Evolutionary conservation across 1,140 invertebrate species (phyloP).

Genomic region (Scylla paramamosain): DNA sequence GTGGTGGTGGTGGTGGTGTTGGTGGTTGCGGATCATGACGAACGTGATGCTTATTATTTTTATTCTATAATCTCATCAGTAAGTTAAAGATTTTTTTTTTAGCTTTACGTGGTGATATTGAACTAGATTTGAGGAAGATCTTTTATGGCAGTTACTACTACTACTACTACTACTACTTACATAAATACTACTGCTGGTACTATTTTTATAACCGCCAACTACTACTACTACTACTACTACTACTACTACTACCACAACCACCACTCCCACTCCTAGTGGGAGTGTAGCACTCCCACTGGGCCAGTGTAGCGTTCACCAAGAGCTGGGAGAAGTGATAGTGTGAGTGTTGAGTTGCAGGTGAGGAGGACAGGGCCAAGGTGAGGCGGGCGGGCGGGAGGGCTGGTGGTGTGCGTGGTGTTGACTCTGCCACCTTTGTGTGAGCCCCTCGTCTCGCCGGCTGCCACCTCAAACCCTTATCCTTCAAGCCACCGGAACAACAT

Average conservation of each 20-base stretch:
- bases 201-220: too few species aligned
- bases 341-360: background rate
- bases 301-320: too few species aligned
- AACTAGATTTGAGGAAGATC: too few species aligned
- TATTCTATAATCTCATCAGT: too few species aligned
- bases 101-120: background rate
- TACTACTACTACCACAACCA: too few species aligned
- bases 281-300: too few species aligned
- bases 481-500: background rate
- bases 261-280: too few species aligned
- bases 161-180: conserved; percentile 13
- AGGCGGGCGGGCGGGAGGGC: background rate
- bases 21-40: background rate
- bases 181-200: background rate
- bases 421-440: background rate
- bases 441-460: background rate
- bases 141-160: background rate
- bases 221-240: too few species aligned
- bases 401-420: background rate
- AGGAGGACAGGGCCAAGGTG: background rate
- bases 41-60: too few species aligned
- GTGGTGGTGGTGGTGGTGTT: background rate
- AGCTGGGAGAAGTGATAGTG: background rate
- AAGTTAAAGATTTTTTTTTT: background rate
- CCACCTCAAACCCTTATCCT: background rate